phyloP scores from a whole-genome alignment of 1,140 invertebrate genomes.

The Paramacrobiotus metropolitanus region DNA sequence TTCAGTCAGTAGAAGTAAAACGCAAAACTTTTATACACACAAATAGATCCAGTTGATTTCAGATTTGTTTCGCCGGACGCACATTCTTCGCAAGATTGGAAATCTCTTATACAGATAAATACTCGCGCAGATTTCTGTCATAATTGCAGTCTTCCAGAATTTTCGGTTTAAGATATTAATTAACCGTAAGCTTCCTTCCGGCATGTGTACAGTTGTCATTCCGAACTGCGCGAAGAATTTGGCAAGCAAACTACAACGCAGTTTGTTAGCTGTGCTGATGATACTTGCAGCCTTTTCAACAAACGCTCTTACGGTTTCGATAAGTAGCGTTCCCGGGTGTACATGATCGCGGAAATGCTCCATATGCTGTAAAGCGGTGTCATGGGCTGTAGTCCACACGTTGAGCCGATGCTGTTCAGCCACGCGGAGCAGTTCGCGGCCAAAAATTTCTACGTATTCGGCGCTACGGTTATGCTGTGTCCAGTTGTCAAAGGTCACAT shows the following conservation, averaged over 20 bases:
- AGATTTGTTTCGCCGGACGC: too few species aligned
- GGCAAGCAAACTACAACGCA: constrained; percentile 3
- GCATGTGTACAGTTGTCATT: neutral
- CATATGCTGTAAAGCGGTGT: neutral
- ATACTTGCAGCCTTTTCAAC: neutral
- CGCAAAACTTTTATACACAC: too few species aligned
- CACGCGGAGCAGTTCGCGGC: neutral
- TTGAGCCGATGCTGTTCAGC: neutral
- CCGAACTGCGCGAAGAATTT: too few species aligned
- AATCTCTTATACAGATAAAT: too few species aligned
- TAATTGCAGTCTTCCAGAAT: too few species aligned
- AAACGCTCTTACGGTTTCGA: too few species aligned
- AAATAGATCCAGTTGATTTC: too few species aligned
- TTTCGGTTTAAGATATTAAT: too few species aligned
- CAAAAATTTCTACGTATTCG: neutral
- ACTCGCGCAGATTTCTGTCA: too few species aligned
- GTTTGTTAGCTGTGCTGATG: neutral
- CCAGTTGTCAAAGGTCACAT: neutral
- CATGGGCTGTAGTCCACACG: neutral
- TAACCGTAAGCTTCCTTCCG: neutral
- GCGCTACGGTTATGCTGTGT: neutral
- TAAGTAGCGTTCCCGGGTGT: neutral
- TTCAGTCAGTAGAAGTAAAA: too few species aligned
- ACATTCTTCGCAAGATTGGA: too few species aligned
- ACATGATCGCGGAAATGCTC: neutral